phyloP scores from a whole-genome alignment of 2,888 invertebrate genomes.

The Heliothis peltigera region DNA sequence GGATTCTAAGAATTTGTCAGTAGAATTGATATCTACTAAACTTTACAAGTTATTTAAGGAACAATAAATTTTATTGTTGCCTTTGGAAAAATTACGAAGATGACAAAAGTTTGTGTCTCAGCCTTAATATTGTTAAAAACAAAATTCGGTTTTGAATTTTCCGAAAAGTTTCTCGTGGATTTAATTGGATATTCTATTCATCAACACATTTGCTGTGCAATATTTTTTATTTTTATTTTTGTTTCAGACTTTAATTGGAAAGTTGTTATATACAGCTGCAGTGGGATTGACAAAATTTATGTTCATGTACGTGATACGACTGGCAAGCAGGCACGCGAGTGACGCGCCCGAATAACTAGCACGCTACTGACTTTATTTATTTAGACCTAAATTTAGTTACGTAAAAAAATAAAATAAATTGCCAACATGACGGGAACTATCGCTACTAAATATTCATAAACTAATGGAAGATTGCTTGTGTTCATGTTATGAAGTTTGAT shows the following conservation, averaged over 20 bases:
- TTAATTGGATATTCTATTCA: constrained; percentile 26
- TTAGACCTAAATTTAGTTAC: constrained; percentile 31
- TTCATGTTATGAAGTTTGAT: not conserved
- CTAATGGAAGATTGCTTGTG: not conserved
- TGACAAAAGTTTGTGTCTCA: constrained; percentile 1
- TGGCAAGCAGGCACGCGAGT: constrained; percentile 51
- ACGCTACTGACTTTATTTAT: constrained; percentile 58
- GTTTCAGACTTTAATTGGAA: constrained; percentile 66
- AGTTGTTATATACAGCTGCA: constrained; percentile 62
- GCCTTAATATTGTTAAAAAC: not conserved
- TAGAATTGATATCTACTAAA: not conserved
- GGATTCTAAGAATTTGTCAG: not conserved
- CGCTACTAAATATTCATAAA: constrained; percentile 8
- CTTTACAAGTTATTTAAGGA: constrained; percentile 3
- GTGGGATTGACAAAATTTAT: constrained; percentile 63
- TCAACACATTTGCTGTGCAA: constrained; percentile 20
- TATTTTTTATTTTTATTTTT: constrained; percentile 21
- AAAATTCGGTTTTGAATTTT: constrained; percentile 9
- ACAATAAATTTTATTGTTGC: not conserved
- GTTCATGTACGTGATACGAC: constrained; percentile 60
- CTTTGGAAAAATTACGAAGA: not conserved
- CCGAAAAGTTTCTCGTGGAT: constrained; percentile 5
- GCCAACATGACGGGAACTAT: constrained; percentile 37
- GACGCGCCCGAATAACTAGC: constrained; percentile 49
- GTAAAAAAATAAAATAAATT: constrained; percentile 24